Percentiles rank a stretch among this genome's conserved stretches.
phyloP scores from a whole-genome alignment of 2,888 invertebrate genomes.

The Hyposoter dolosus region DNA sequence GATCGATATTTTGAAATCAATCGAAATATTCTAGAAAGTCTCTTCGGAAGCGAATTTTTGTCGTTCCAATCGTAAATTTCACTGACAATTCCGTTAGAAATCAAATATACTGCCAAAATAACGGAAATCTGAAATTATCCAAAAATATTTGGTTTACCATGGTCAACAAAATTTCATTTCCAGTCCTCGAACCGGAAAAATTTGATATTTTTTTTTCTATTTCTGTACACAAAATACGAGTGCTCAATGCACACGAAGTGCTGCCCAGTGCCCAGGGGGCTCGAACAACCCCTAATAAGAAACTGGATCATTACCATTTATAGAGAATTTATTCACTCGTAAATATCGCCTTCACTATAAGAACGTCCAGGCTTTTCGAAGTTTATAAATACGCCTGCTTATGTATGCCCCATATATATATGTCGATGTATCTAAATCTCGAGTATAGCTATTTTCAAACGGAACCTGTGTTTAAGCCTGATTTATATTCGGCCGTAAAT shows the following conservation, averaged over 20 bases:
- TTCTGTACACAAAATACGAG: background rate
- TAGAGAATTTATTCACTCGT: constrained; percentile 68
- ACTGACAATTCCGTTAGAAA: no score
- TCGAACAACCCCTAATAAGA: constrained; percentile 61
- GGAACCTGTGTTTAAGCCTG: constrained; percentile 65
- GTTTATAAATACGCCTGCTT: constrained; percentile 52
- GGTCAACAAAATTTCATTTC: no score
- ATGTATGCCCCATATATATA: background rate
- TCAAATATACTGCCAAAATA: no score
- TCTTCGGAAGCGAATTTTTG: no score
- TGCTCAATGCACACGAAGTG: background rate
- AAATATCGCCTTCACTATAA: constrained; percentile 48
- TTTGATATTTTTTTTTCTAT: constrained; percentile 16
- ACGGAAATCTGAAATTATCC: no score
- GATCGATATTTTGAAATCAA: no score
- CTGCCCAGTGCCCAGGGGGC: constrained; percentile 12
- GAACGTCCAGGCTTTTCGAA: constrained; percentile 30
- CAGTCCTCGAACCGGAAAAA: no score
- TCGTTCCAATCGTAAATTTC: no score
- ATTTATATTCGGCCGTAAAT: constrained; percentile 68
- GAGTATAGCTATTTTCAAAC: constrained; percentile 64
- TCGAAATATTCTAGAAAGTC: no score
- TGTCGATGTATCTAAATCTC: constrained; percentile 23
- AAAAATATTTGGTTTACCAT: no score
- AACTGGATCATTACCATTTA: constrained; percentile 69